Percentiles rank a stretch among this genome's conserved stretches.
Conservation (phyloP, 2,888 invertebrate species). For the Meghimatium bilineatum region DNA sequence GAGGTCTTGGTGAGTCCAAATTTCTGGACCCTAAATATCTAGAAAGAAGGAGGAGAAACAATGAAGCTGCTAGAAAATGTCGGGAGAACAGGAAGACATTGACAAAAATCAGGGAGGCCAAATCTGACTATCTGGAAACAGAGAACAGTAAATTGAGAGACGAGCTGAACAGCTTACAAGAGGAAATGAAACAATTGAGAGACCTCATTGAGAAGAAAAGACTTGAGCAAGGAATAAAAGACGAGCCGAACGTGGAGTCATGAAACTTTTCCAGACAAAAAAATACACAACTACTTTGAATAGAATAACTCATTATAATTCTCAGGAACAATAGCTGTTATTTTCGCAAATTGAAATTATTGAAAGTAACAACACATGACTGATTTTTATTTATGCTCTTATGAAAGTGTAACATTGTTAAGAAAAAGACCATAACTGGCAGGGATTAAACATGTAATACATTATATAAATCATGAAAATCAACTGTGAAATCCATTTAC, state of each 20-base stretch:
- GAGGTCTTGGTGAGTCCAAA: conserved; percentile 48
- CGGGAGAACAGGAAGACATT: conserved; percentile 78
- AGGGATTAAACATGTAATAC: no score
- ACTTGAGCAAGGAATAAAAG: conserved; percentile 55
- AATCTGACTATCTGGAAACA: conserved; percentile 74
- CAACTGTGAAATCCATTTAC: no score
- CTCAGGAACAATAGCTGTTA: conserved; percentile 4
- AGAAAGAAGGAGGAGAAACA: conserved; percentile 78
- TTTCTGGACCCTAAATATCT: conserved; percentile 73
- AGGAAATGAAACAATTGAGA: conserved; percentile 93
- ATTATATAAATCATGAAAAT: no score
- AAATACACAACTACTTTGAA: no score
- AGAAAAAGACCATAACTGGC: no score
- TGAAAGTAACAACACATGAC: no score
- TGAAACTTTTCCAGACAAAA: not conserved
- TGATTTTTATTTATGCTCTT: no score
- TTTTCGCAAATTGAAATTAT: not conserved
- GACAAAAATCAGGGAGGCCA: conserved; percentile 75
- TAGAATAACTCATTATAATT: not conserved
- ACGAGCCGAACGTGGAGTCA: conserved; percentile 34
- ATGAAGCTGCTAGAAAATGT: conserved; percentile 78
- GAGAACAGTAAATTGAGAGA: conserved; percentile 81
- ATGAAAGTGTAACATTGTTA: no score
- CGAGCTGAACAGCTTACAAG: conserved; percentile 90
- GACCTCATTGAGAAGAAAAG: conserved; percentile 76